Base-by-base conservation (phyloP, 2,888 invertebrate species). In the Lepas anatifera region DNA sequence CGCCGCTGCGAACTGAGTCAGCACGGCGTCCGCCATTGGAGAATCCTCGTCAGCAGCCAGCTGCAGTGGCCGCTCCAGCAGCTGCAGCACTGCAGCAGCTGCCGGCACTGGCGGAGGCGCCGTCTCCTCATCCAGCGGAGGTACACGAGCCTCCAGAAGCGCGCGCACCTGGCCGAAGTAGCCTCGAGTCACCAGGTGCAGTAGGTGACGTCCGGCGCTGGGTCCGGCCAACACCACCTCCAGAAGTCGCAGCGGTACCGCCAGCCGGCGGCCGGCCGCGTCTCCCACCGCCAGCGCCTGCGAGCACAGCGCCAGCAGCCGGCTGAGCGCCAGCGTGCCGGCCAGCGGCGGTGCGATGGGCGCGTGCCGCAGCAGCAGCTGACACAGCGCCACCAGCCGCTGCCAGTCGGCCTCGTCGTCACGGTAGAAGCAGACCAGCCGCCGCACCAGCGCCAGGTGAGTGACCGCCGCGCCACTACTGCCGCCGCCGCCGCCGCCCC, bases 61-160 rank as follows among this genome's bases (percentile, higher is more conserved):
- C 82, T 83, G 81, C 70, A 95, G 81, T 0, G 95, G 93, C 74
- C 89, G 84, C 75, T 87, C 84, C 71, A 94, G 85, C 76, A 95
- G 85, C 75, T 89, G 87, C 70, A 91, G 81, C 3, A 92, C 81
- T 72, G 88, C 89, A 50, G 85, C 87, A 11, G 88, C 85, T 32
- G 90, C 82, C 2, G 87, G 87, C 39, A 89, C 90, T 0, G 90
- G 90, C 37, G 91, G 85, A 71, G 84, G 82, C 0, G 86, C 77
- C 0, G 87, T 86, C 37, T 85, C 84, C 63, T 89, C 88, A 74
- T 87, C 85, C 74, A 88, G 81, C 13, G 87, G 86, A 35, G 88
- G 90, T 27, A 76, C 88, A 84, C 78, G 77, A 35, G 84, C 81
- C 73, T 92, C 89, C 74, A 94, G 77, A 69, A 93, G 78, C 70